Evolutionary conservation across 2,113 vertebrate genomes (phyloP), one percentile per base, ranked within the genome.

Genomic region (Clarias macrocephalus): DNA sequence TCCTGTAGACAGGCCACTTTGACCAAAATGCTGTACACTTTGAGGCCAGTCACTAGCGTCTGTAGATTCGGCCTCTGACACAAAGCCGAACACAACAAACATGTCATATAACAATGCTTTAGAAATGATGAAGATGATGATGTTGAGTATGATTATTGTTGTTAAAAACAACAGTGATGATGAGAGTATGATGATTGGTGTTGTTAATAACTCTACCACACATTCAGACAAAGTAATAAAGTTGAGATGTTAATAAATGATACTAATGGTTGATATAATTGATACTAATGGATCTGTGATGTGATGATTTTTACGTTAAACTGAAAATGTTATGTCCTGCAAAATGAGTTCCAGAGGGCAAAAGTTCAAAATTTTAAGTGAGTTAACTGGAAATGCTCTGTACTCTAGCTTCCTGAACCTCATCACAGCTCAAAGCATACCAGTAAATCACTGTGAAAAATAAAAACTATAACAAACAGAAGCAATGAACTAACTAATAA

Each of bases 21-120:
- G 86, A 92, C 90, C 93, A 95, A 94, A 13, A 92, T 95, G 54
- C 95, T 95, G 83, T 91, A 95, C 80, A 93, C 94, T 87, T 95
- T 94, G 59, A 94, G 91, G 1, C 94, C 93, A 0, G 91, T 93
- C 33, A 94, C 88, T 18, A 95, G 83, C 0, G 91, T 93, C 12
- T 87, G 83, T 0, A 94, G 91, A 65, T 93, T 93, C 82, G 91
- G 89, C 8, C 93, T 92, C 11, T 73, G 83, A 88, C 85, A 92
- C 62, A 94, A 19, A 23, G 91, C 92, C 21, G 94, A 54, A 85
- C 59, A 88, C 66, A 48, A 82, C 42, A 15, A 37, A 73, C 7
- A 42, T 9, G 4, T 33, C 4, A 68, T 13, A 68, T 16, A 68
- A 68, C 13, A 15, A 73, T 73, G 70, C 33, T 21, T 68, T 33